These are phyloP conservation scores for Cephus nigrinus DNA, from an alignment of 2,888 invertebrate species.

Conservation along the genomic window DNA sequence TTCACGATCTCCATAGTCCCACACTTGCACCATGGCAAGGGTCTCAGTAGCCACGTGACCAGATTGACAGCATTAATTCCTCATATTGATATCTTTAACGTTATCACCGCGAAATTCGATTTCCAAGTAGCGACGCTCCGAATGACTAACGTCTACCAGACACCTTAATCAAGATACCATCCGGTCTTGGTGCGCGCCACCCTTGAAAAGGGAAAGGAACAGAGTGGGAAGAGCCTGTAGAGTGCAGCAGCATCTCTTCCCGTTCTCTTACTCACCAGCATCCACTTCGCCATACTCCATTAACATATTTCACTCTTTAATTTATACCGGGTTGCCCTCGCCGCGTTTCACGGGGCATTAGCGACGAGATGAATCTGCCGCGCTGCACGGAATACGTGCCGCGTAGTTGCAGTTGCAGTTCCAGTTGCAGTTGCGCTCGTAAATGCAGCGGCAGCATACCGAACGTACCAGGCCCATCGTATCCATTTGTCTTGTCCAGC, in stretches of 20 bases:
- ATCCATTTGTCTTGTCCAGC: not conserved
- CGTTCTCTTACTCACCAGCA: not conserved
- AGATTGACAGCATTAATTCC: not conserved
- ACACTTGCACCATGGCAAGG: not conserved
- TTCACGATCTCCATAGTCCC: not conserved
- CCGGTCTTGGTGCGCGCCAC: conserved; percentile 28
- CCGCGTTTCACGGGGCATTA: conserved; percentile 54
- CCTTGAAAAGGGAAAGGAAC: conserved; percentile 1
- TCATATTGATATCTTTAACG: not conserved
- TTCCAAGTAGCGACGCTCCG: not conserved
- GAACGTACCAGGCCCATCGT: not conserved
- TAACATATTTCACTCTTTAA: conserved; percentile 60
- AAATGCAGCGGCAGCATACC: not conserved
- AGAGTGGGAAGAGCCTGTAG: not conserved
- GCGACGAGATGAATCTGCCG: conserved; percentile 42
- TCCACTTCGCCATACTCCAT: conserved; percentile 40
- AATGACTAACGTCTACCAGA: conserved; percentile 37
- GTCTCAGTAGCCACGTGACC: not conserved
- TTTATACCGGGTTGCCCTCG: conserved; percentile 43
- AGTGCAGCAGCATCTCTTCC: not conserved
- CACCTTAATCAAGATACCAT: conserved; percentile 59
- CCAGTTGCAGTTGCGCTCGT: not conserved
- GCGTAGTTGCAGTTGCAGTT: not conserved
- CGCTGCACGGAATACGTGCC: conserved; percentile 1
- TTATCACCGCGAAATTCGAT: conserved; percentile 8